Conservation (phyloP, 35 echinoderm and acorn worm species). For the Heliocidaris tuberculata region DNA sequence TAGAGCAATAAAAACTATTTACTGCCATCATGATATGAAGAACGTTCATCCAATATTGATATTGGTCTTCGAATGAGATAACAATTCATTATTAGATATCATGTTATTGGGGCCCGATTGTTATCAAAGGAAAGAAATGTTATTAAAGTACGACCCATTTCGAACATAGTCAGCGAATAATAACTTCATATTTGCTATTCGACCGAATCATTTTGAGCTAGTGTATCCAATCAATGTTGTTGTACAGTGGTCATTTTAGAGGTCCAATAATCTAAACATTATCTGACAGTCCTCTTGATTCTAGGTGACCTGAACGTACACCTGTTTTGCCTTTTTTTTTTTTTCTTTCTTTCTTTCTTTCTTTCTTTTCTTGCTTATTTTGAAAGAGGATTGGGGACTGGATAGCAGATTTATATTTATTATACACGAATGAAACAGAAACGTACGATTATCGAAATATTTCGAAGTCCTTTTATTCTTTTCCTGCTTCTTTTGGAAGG, state of each 20-base stretch:
- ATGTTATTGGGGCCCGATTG: not conserved
- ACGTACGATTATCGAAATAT: too few relatives aligned
- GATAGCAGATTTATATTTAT: not conserved
- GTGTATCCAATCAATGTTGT: not conserved
- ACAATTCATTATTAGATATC: not conserved
- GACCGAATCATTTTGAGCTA: not conserved
- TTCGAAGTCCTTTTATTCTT: not conserved
- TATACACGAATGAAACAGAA: too few relatives aligned
- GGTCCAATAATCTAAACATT: not conserved
- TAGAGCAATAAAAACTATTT: not conserved
- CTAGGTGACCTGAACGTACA: not conserved
- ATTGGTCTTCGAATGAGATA: not conserved
- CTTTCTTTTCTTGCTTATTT: not conserved
- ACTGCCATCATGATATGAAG: not conserved
- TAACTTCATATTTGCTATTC: not conserved
- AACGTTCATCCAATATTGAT: not conserved
- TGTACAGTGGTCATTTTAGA: not conserved
- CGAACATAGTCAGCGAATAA: not conserved
- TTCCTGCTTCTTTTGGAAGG: not conserved
- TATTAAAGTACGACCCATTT: not conserved
- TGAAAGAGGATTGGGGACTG: not conserved
- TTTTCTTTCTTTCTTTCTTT: not conserved
- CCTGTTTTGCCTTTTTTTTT: not conserved
- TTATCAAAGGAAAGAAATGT: not conserved
- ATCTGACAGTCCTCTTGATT: not conserved